Conservation (phyloP, 1,140 invertebrate species). For the Tribolium madens region DNA sequence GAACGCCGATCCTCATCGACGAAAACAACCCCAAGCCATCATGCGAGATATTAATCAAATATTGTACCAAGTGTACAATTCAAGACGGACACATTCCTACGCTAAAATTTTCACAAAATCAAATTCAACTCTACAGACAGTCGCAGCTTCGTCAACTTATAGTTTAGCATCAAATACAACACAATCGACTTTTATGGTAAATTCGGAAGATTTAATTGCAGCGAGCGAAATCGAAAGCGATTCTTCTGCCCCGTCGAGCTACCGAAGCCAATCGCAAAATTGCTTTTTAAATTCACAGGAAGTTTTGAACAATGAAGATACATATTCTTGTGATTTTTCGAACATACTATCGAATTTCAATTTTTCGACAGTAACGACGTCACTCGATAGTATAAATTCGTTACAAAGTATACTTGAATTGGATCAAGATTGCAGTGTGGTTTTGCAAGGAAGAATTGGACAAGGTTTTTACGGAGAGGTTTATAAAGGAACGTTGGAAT, state of each 20-base stretch:
- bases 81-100: constrained; percentile 72
- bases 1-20: constrained; percentile 76
- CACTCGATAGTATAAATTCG: constrained; percentile 62
- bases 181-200: constrained; percentile 38
- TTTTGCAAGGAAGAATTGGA: constrained; percentile 73
- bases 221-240: constrained; percentile 44
- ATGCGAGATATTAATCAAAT: constrained; percentile 87
- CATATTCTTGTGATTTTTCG: constrained; percentile 61
- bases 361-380: constrained; percentile 59
- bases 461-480: constrained; percentile 82
- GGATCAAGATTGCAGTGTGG: constrained; percentile 69
- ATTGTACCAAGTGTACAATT: constrained; percentile 77
- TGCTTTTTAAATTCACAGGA: constrained; percentile 46
- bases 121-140: constrained; percentile 30
- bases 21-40: constrained; percentile 83
- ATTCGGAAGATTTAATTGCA: constrained; percentile 46
- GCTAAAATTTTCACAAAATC: constrained; percentile 64
- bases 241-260: neutral
- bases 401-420: constrained; percentile 65
- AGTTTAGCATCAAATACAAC: constrained; percentile 62
- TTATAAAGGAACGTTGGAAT: constrained; percentile 73
- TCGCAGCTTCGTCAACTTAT: constrained; percentile 50
- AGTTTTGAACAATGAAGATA: constrained; percentile 45
- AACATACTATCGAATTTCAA: constrained; percentile 62
- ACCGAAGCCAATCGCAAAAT: constrained; percentile 36